Evolutionary conservation across 1,140 invertebrate species (phyloP), one percentile per base, ranked within the genome.

Genomic region (Drosophila hydei): DNA sequence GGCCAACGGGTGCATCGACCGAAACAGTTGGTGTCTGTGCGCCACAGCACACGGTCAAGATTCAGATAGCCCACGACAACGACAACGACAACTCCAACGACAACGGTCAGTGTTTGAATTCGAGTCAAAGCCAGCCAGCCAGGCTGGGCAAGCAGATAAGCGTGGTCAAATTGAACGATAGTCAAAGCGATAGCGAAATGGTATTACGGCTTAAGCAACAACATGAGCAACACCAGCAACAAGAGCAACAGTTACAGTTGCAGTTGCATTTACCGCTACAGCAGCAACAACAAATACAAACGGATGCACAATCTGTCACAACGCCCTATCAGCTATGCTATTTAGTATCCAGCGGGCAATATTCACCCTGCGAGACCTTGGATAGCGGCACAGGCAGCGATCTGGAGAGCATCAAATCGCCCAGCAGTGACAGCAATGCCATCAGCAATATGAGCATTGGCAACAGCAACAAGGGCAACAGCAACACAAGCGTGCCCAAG

Each of bases 311-410:
- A 14, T 1, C 50, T 40, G 40, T 30, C 8, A 50, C 45, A 19
- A 21, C 43, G 19, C 56, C 92, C 7, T 93, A 92, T 51, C 92
- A 93, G 48, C 92, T 91, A 8, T 93, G 93, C 75, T 92, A 92
- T 81, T 92, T 95, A 14, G 95, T 95, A 93, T 94, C 94, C 4
- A 96, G 95, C 83, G 96, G 96, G 0, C 96, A 96, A 78, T 95
- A 95, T 62, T 96, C 96, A 30, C 95, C 95, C 0, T 94, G 94
- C 77, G 96, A 96, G 65, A 96, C 95, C 0, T 75, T 96, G 63
- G 96, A 97, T 92, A 96, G 96, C 56, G 96, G 96, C 14, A 96
- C 96, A 7, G 96, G 96, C 91, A 96, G 95, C 83, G 96, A 97
- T 81, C 91, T 96, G 55, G 96, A 96, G 78, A 85, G 79, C 47